A percentile compares a stretch with the other conserved stretches of the same genome.
phyloP scores from a whole-genome alignment of 2,888 invertebrate species.

The Lottia scabra region DNA sequence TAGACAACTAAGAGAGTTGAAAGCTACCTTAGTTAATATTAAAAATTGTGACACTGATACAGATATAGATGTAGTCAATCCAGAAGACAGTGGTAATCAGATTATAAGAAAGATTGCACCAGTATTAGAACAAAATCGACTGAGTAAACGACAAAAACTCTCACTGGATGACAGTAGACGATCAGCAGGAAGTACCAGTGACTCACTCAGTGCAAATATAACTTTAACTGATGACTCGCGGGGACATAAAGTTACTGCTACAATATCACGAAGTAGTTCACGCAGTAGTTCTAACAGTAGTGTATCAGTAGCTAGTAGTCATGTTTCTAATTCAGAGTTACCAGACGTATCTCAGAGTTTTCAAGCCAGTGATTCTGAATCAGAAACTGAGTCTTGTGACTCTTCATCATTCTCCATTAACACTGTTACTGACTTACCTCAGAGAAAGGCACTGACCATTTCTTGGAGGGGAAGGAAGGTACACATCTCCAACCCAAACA shows the following conservation, averaged over 20 bases:
- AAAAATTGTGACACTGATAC: neutral
- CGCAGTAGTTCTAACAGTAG: neutral
- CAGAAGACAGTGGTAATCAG: neutral
- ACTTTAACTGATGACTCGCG: neutral
- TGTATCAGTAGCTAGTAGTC: neutral
- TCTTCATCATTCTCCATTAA: neutral
- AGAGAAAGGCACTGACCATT: slow-evolving; percentile 14
- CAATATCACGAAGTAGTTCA: neutral
- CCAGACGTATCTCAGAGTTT: neutral
- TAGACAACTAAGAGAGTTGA: neutral
- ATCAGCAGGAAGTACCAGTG: too few relatives aligned
- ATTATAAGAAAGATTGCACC: neutral
- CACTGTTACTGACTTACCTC: neutral
- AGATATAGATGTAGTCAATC: neutral
- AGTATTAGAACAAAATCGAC: neutral
- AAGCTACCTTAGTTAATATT: neutral
- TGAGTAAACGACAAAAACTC: neutral
- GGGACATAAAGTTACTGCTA: neutral
- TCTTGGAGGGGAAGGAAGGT: slow-evolving; percentile 17
- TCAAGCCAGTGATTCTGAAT: neutral
- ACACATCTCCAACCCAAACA: neutral
- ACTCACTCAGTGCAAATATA: neutral
- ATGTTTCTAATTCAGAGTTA: neutral
- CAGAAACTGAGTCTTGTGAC: neutral
- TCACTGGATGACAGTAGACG: neutral